Base-by-base conservation (phyloP, 2,888 invertebrate species). In the Unio delphinus region DNA sequence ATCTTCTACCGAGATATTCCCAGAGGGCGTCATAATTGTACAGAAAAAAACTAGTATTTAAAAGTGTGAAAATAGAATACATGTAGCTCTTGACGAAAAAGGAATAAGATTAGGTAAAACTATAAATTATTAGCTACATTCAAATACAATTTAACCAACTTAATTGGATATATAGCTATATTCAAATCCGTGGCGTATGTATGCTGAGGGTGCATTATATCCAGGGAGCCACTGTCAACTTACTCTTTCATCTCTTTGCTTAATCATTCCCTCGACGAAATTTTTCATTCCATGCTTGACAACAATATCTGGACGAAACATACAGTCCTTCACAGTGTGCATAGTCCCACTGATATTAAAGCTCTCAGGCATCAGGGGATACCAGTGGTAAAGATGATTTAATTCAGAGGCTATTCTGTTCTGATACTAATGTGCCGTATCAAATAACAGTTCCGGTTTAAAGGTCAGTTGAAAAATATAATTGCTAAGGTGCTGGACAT, bases 371-470 rank as follows among this genome's bases (percentile, higher is more conserved):
- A 90, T 87, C 28, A 90, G 79, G 0, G 90, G 90, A 77, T 90
- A 90, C 91, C 90, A 90, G 75, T 90, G 90, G 79, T 90, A 90
- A 65, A 91, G 84, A 72, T 90, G 89, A 76, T 89, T 88, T 78
- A 90, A 90, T 79, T 91, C 91, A 0, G 87, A 78, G 30, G 86
- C 80, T 67, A 91, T 90, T 58, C 89, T 83, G 79, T 91, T 90
- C 72, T 87, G 87, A 79, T 89, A 90, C 81, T 90, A 90, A 75
- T 88, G 87, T 11, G 74, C 65, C 55, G 84, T 82, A 20, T 84
- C 87, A 73, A 88, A 88, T 59, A 90, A 76, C 64, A 90, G 74
- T 62, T 89, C 86, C 0, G 91, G 91, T 30, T 86, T 79, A 78
- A 90, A 91, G 30, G 79, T 75, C 18, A 90, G 73, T 54, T 86